A percentile compares a stretch with the other conserved stretches of the same genome.
These are phyloP conservation scores for Ophiothrix spiculata DNA, from an alignment of 35 echinoderm and acorn worm genomes.

Conservation along the genomic window DNA sequence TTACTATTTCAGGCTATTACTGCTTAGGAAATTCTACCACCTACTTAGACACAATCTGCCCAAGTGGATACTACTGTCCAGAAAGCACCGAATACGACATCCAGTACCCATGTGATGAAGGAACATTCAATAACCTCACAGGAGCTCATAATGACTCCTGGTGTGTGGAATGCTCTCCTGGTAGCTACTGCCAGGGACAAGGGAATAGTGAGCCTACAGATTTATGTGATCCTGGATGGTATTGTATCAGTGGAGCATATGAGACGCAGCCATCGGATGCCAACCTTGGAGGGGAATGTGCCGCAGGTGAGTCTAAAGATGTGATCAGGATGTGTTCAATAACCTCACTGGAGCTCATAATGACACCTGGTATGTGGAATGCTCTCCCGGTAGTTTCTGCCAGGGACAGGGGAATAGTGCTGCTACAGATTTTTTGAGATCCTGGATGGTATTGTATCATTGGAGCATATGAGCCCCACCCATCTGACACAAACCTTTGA, in stretches of 20 bases:
- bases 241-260: slow-evolving; percentile 70
- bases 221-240: slow-evolving; percentile 84
- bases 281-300: slow-evolving; percentile 68
- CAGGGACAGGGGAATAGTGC: slow-evolving; percentile 60
- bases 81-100: slow-evolving; percentile 75
- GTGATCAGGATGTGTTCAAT: slow-evolving; percentile 53
- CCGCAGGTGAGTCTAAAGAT: slow-evolving; percentile 73
- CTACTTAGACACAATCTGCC: slow-evolving; percentile 77
- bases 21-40: slow-evolving; percentile 89
- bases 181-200: slow-evolving; percentile 68
- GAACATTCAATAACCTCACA: slow-evolving; percentile 45
- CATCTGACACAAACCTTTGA: slow-evolving; percentile 52
- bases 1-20: too few species aligned
- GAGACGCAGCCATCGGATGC: slow-evolving; percentile 62
- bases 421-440: slow-evolving; percentile 71
- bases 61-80: slow-evolving; percentile 89
- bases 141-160: slow-evolving; percentile 78
- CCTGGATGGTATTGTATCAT: slow-evolving; percentile 83
- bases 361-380: slow-evolving; percentile 57
- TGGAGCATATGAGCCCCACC: slow-evolving; percentile 66
- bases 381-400: slow-evolving; percentile 74
- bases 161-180: slow-evolving; percentile 66
- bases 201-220: slow-evolving; percentile 79
- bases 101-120: slow-evolving; percentile 68
- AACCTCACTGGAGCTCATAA: slow-evolving; percentile 68